These are phyloP conservation scores for Setophaga kirtlandii DNA, from an alignment of 2,113 vertebrate species.

Conservation along the genomic window DNA sequence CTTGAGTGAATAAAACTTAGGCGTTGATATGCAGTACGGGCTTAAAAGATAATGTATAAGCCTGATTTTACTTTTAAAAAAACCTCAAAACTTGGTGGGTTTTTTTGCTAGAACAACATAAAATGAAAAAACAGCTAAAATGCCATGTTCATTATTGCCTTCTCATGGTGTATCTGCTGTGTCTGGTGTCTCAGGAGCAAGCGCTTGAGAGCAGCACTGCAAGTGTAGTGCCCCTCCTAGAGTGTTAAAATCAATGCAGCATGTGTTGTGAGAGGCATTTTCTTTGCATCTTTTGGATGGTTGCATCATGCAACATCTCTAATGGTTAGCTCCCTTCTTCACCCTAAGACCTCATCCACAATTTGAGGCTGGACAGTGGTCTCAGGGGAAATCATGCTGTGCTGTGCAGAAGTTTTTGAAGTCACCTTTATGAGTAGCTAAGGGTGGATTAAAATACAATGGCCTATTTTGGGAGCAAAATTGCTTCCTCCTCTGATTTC, in stretches of 20 bases:
- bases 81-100: accelerated
- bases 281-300: background rate
- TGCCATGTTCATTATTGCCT: background rate
- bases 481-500: background rate
- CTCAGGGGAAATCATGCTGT: background rate
- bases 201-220: background rate
- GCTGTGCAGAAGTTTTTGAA: background rate
- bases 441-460: background rate
- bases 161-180: background rate
- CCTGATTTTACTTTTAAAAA: background rate
- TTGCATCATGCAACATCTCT: background rate
- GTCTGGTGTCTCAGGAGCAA: background rate
- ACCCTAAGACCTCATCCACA: background rate
- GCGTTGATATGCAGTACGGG: background rate
- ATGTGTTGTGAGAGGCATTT: background rate
- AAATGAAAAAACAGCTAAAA: background rate
- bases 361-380: background rate
- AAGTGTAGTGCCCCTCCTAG: background rate
- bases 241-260: background rate
- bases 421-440: background rate
- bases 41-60: background rate
- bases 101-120: background rate
- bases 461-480: background rate
- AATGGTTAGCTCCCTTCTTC: background rate
- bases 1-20: background rate